Evolutionary conservation across 2,797 vertebrate species (phyloP), one percentile per base, ranked within the genome.

Genomic region (Trachurus trachurus): DNA sequence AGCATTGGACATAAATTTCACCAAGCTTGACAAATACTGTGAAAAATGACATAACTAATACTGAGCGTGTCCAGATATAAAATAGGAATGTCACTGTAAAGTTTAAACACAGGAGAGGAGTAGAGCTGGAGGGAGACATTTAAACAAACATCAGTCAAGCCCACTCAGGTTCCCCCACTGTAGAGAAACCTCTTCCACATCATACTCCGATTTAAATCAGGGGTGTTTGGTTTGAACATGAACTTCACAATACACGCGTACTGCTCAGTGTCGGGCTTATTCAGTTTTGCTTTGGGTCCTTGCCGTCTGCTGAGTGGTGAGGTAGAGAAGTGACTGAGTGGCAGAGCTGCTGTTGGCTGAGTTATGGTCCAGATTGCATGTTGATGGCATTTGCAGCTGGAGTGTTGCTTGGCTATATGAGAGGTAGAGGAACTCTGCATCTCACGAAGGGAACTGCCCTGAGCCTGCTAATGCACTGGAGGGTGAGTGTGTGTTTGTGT

Each of bases 141-240:
- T 85, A 93, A 93, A 93, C 92, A 93, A 87, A 88, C 79, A 78
- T 88, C 15, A 72, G 60, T 91, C 85, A 85, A 71, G 83, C 53
- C 61, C 60, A 34, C 66, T 78, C 76, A 54, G 29, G 44, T 47
- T 60, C 9, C 53, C 69, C 66, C 17, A 3, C 62, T 66, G 67
- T 22, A 54, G 68, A 62, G 39, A 50, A 63, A 63, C 5, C 4
- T 37, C 76, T 49, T 79, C 68, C 57, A 73, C 71, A 81, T 74
- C 12, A 47, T 9, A 67, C 49, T 66, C 11, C 62, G 78, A 71
- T 26, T 54, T 4, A 50, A 86, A 75, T 59, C 17, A 8, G 45
- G 21, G n/a, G 26, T 21, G 76, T 56, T 66, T 49, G 60, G 37
- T 58, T 73, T 60, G 15, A 76, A 71, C 12, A 8, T 77, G 62